phyloP scores from a whole-genome alignment of 2,888 invertebrate species.

The Cantharis flavilabris region DNA sequence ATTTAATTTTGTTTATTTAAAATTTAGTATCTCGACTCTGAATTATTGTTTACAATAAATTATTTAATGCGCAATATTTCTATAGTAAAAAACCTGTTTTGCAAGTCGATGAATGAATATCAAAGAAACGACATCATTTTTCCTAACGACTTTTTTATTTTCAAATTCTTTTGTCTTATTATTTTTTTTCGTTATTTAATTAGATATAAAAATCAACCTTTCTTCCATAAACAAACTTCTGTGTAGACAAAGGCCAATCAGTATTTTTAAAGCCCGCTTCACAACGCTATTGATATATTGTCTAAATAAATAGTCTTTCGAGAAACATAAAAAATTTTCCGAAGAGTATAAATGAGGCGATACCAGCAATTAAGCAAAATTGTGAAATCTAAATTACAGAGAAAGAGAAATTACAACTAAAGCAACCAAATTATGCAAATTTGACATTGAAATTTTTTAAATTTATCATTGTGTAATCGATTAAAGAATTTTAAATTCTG shows the following conservation, averaged over 20 bases:
- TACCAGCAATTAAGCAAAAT: too few species aligned
- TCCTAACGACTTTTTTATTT: background rate
- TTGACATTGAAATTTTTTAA: too few species aligned
- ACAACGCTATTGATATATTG: background rate
- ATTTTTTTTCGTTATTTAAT: background rate
- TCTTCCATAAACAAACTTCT: background rate
- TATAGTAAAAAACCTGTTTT: background rate
- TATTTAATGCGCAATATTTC: background rate
- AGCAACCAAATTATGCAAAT: too few species aligned
- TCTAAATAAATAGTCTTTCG: background rate
- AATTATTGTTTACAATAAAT: background rate
- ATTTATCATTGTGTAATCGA: background rate
- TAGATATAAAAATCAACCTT: background rate
- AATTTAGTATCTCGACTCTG: background rate
- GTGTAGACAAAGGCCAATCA: background rate
- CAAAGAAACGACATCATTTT: background rate
- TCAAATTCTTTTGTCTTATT: background rate
- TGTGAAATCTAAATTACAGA: too few species aligned
- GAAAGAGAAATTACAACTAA: too few species aligned
- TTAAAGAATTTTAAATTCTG: background rate
- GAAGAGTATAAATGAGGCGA: too few species aligned
- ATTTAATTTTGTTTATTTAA: background rate
- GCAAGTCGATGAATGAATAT: background rate
- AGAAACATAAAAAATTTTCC: too few species aligned
- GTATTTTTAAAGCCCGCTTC: background rate